These are phyloP conservation scores for Diachasma alloeum DNA, from an alignment of 1,140 invertebrate genomes.

Conservation along the genomic window DNA sequence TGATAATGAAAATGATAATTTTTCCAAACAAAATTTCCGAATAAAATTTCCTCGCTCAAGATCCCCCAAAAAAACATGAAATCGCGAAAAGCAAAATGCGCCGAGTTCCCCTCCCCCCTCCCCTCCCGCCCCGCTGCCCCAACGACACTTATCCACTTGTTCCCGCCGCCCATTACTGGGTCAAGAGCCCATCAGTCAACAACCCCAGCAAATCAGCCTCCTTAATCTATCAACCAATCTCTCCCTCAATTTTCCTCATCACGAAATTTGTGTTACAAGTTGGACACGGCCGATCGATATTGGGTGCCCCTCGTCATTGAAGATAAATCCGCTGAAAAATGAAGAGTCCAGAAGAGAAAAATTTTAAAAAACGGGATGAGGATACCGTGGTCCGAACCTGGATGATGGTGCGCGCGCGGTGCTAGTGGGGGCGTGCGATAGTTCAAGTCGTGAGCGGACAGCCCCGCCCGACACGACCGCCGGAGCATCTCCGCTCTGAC, in stretches of 20 bases:
- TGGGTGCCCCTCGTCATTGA: background rate
- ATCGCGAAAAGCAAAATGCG: background rate
- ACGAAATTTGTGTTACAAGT: slow-evolving; percentile 21
- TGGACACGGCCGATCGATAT: background rate
- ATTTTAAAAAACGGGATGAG: background rate
- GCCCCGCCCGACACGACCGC: slow-evolving; percentile 66
- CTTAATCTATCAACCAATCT: background rate
- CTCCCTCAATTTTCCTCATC: background rate
- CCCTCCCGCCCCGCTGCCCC: slow-evolving; percentile 32
- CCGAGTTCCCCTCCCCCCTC: slow-evolving; percentile 21
- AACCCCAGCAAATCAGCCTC: slow-evolving; percentile 46
- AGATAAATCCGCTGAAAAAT: background rate
- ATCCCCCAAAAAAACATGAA: no score
- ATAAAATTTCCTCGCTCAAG: no score
- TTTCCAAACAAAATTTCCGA: no score
- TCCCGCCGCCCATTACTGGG: slow-evolving; percentile 55
- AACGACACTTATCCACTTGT: slow-evolving; percentile 53
- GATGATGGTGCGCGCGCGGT: slow-evolving; percentile 63
- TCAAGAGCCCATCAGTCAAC: slow-evolving; percentile 56
- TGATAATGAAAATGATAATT: no score
- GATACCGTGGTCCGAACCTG: slow-evolving; percentile 47
- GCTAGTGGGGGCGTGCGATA: slow-evolving; percentile 66
- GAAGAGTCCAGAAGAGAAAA: background rate
- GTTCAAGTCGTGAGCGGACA: slow-evolving; percentile 66
- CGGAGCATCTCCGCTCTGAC: slow-evolving; percentile 63